These are phyloP conservation scores for Holotrichia oblita DNA, from an alignment of 1,140 invertebrate genomes.

Conservation along the genomic window DNA sequence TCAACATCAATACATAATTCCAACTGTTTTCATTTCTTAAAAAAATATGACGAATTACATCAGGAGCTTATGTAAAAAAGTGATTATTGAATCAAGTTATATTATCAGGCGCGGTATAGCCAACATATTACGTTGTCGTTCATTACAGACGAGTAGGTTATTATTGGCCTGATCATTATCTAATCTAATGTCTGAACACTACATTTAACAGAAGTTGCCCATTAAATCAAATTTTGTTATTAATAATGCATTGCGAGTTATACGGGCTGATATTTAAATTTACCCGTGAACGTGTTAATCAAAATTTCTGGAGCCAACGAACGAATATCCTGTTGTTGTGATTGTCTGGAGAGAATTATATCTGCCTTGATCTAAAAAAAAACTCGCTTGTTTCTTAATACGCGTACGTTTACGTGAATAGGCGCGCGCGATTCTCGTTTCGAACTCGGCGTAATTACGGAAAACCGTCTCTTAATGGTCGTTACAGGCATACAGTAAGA, in stretches of 20 bases:
- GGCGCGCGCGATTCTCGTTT: not conserved
- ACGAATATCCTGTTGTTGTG: not conserved
- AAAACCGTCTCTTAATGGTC: not conserved
- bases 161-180: conserved; percentile 25
- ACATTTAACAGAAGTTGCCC: conserved; percentile 20
- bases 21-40: too few relatives aligned
- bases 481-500: not conserved
- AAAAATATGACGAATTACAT: too few relatives aligned
- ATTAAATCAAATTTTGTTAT: conserved; percentile 37
- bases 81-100: conserved; percentile 17
- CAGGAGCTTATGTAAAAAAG: not conserved
- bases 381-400: not conserved
- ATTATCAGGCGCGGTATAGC: not conserved
- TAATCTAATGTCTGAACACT: conserved; percentile 35
- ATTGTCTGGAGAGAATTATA: not conserved
- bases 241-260: not conserved
- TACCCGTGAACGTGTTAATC: conserved; percentile 9
- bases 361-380: not conserved
- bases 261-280: conserved; percentile 5
- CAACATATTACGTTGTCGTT: not conserved
- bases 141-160: conserved; percentile 21
- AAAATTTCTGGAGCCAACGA: not conserved
- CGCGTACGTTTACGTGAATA: not conserved
- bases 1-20: too few relatives aligned
- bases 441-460: not conserved